Conservation (phyloP, 1,140 invertebrate species). For the Cherax quadricarinatus region DNA sequence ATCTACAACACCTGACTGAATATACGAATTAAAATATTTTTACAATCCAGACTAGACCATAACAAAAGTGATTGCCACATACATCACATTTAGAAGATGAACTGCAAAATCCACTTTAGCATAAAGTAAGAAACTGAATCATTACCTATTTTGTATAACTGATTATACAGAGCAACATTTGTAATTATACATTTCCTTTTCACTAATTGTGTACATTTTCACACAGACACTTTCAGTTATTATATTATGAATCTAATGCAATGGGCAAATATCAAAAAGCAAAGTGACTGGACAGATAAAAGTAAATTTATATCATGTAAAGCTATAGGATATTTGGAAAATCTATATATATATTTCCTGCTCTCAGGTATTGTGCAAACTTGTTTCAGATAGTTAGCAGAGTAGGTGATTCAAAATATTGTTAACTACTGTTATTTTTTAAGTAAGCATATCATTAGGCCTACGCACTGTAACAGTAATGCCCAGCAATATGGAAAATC, state of each 20-base stretch:
- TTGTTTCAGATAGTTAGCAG: not conserved
- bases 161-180: not conserved
- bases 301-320: not conserved
- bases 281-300: constrained; percentile 34
- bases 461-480: not conserved
- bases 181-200: not conserved
- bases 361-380: not conserved
- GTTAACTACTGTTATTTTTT: not conserved
- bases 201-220: not conserved
- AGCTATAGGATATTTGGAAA: not conserved
- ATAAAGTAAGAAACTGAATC: not conserved
- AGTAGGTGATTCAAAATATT: not conserved
- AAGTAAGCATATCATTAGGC: not conserved
- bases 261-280: not conserved
- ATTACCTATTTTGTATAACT: not conserved
- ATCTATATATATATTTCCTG: not conserved
- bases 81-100: not conserved
- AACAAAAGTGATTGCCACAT: not conserved
- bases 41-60: constrained; percentile 36
- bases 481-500: not conserved
- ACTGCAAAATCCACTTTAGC: not conserved
- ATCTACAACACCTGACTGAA: constrained; percentile 24
- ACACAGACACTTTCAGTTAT: not conserved
- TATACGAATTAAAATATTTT: constrained; percentile 24
- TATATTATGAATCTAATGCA: not conserved